Percentiles rank a stretch among this genome's conserved stretches.
These are phyloP conservation scores for Alosa alosa DNA, from an alignment of 2,113 vertebrate genomes.

Conservation along the genomic window DNA sequence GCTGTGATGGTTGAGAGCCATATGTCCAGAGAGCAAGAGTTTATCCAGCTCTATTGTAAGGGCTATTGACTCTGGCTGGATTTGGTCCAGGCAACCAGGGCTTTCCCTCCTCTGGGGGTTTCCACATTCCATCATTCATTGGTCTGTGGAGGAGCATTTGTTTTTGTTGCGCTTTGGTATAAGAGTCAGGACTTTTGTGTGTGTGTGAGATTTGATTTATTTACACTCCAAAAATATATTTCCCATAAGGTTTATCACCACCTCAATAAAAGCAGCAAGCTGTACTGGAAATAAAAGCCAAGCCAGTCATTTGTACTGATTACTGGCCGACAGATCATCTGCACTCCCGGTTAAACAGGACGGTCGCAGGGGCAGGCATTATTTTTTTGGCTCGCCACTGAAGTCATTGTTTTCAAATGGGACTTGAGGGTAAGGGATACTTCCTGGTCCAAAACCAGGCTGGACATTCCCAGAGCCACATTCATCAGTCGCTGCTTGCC, in stretches of 20 bases:
- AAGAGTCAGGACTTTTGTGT: conserved; percentile 39
- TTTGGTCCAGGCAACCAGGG: conserved; percentile 42
- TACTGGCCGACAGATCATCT: conserved; percentile 76
- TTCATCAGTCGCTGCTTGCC: conserved; percentile 71
- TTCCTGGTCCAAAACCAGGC: conserved; percentile 78
- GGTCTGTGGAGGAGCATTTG: conserved; percentile 48
- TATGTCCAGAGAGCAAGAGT: conserved; percentile 38
- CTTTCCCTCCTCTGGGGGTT: conserved; percentile 44
- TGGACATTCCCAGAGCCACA: conserved; percentile 59
- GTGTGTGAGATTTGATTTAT: conserved; percentile 54
- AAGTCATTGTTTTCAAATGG: conserved; percentile 79
- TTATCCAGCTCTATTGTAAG: conserved; percentile 50
- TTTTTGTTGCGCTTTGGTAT: conserved; percentile 42
- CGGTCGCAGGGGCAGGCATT: background rate
- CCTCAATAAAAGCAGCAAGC: conserved; percentile 37
- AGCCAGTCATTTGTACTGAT: conserved; percentile 75
- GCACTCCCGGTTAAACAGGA: conserved; percentile 75
- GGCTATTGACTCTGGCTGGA: conserved; percentile 57
- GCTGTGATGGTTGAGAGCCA: conserved; percentile 30
- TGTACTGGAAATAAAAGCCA: conserved; percentile 33
- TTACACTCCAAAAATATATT: conserved; percentile 50
- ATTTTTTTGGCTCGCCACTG: conserved; percentile 79
- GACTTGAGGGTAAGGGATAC: conserved; percentile 80
- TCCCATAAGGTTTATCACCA: conserved; percentile 39
- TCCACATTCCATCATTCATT: conserved; percentile 57